These are phyloP conservation scores for Euborellia annulipes DNA, from an alignment of 1,140 invertebrate genomes.

Conservation along the genomic window DNA sequence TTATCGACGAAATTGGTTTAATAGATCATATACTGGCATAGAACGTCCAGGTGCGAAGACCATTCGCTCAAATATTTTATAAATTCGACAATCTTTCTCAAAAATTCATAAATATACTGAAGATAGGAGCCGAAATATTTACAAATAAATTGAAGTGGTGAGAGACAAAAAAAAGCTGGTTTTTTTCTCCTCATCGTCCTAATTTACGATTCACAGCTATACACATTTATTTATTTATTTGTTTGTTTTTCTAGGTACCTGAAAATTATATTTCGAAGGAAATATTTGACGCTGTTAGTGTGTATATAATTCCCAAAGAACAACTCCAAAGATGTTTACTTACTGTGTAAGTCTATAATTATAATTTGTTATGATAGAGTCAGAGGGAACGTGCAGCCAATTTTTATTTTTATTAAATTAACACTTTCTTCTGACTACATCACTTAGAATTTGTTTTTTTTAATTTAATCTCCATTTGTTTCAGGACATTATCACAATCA, in stretches of 20 bases:
- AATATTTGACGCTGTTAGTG: constrained; percentile 81
- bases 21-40: no score
- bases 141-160: no score
- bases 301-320: constrained; percentile 89
- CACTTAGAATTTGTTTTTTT: not conserved
- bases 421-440: not conserved
- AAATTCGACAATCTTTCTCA: no score
- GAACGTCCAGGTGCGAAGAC: no score
- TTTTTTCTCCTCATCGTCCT: no score
- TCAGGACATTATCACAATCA: constrained; percentile 56
- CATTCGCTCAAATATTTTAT: no score
- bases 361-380: constrained; percentile 5
- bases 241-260: constrained; percentile 50
- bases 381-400: not conserved
- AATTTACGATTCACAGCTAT: no score
- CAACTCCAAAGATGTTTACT: constrained; percentile 77
- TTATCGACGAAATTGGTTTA: no score
- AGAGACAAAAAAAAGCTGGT: no score
- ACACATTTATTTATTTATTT: no score
- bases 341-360: constrained; percentile 56
- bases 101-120: no score
- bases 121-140: no score
- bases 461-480: constrained; percentile 14
- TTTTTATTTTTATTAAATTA: not conserved
- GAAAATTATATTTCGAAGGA: constrained; percentile 82